phyloP scores from a whole-genome alignment of 1,140 invertebrate species.

The Euglossa dilemma region DNA sequence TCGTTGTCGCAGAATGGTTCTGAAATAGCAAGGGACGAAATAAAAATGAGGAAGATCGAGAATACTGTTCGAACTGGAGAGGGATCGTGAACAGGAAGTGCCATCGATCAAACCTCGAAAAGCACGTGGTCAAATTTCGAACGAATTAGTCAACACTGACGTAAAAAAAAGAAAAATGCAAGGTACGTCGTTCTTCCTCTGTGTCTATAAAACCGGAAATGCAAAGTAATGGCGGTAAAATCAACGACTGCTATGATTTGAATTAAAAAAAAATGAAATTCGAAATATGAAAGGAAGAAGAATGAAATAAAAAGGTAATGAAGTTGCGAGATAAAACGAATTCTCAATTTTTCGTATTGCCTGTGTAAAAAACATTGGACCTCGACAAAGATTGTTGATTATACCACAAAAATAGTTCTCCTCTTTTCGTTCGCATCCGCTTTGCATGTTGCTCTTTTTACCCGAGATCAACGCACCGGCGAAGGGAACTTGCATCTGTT shows the following conservation, averaged over 20 bases:
- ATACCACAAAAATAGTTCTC: neutral
- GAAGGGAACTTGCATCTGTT: constrained; percentile 3
- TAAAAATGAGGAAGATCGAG: neutral
- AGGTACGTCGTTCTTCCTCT: neutral
- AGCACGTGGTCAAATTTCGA: neutral
- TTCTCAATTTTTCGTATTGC: neutral
- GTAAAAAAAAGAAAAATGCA: neutral
- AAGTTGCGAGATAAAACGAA: neutral
- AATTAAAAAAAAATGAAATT: neutral
- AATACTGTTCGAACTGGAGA: neutral
- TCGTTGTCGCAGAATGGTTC: neutral
- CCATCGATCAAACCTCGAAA: neutral
- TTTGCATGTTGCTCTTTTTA: neutral
- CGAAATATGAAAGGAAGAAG: neutral
- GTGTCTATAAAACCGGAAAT: too few species aligned
- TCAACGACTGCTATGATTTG: neutral
- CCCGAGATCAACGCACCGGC: neutral
- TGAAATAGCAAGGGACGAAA: neutral
- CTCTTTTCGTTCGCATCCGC: neutral
- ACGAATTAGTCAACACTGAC: neutral
- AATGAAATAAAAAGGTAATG: neutral
- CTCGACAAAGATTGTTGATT: neutral
- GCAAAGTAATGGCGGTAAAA: neutral
- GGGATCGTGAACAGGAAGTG: neutral
- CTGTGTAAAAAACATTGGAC: neutral